Evolutionary conservation across 2,113 vertebrate genomes (phyloP), one percentile per base, ranked within the genome.

Genomic region (Callipepla californica): DNA sequence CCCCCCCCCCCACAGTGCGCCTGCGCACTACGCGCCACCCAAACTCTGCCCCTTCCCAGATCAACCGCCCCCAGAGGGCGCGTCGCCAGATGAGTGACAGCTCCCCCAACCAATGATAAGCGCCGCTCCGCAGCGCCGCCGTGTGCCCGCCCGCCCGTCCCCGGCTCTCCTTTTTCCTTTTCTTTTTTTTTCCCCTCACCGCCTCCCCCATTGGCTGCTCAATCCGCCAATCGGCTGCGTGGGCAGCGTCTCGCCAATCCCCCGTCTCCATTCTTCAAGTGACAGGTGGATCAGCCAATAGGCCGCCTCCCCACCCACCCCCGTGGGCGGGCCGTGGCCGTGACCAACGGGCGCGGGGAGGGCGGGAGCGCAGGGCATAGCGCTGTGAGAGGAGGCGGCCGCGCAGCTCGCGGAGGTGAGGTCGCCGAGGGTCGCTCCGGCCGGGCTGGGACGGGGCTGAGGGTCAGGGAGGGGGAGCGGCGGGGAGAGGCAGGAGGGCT

Each of bases 241-340:
- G 32, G 57, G 9, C 40, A 25, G 69, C 3, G 30, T 18, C 5
- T 18, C n/a, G 18, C 80, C 90, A 91, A 40, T 82, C 15, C 1
- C 0, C 1, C 0, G 0, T 1, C 2, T 2, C 0, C 59, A 0
- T 5, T 40, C 6, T 26, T 45, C 65, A 75, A 96, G 68, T 21
- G 83, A 48, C 61, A 78, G 45, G 18, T 32, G 9, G 3, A 0
- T 1, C 1, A 21, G 12, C 95, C 97, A 97, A 95, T 94, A 73
- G 23, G 14, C 8, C 19, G 4, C n/a, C 22, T 55, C 32, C 1
- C 47, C 72, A 74, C 96, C 59, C 34, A 8, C 5, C 2, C 7
- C 1, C 1, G 87, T 50, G 57, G 93, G 97, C 80, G 61, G 32
- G 50, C 30, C 22, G 4, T 2, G 0, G 6, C 3, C 8, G 8